phyloP scores from a whole-genome alignment of 1,140 invertebrate genomes.

The Drosophila bocqueti region DNA sequence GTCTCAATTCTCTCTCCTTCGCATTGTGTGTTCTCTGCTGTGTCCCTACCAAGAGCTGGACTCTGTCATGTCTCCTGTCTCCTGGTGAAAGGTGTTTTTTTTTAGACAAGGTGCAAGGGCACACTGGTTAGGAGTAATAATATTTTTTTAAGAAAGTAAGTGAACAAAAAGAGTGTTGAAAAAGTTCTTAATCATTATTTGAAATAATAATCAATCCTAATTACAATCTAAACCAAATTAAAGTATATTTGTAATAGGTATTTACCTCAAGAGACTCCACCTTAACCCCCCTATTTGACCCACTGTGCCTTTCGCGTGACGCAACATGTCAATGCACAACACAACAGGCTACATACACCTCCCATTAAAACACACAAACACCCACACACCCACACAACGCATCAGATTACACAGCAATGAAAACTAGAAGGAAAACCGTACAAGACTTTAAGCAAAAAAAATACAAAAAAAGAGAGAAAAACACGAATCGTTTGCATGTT shows the following conservation, averaged over 20 bases:
- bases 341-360: background rate
- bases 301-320: slow-evolving; percentile 33
- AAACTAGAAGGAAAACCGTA: slow-evolving; percentile 51
- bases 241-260: background rate
- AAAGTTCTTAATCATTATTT: background rate
- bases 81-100: slow-evolving; percentile 1
- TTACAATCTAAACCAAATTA: background rate
- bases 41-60: background rate
- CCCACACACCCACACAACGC: slow-evolving; percentile 6
- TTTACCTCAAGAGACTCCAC: background rate
- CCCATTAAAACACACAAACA: slow-evolving; percentile 5
- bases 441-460: slow-evolving; percentile 21
- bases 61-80: background rate
- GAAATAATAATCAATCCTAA: too few relatives aligned
- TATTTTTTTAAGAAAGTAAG: background rate
- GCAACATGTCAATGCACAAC: slow-evolving; percentile 42
- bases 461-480: slow-evolving; percentile 11
- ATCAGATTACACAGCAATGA: slow-evolving; percentile 44
- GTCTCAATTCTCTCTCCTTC: slow-evolving; percentile 14
- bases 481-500: slow-evolving; percentile 46
- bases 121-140: background rate
- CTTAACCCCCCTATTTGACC: background rate
- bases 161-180: background rate
- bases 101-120: background rate
- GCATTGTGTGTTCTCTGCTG: slow-evolving; percentile 4